phyloP scores from a whole-genome alignment of 2,113 vertebrate genomes.

The Scophthalmus maximus region DNA sequence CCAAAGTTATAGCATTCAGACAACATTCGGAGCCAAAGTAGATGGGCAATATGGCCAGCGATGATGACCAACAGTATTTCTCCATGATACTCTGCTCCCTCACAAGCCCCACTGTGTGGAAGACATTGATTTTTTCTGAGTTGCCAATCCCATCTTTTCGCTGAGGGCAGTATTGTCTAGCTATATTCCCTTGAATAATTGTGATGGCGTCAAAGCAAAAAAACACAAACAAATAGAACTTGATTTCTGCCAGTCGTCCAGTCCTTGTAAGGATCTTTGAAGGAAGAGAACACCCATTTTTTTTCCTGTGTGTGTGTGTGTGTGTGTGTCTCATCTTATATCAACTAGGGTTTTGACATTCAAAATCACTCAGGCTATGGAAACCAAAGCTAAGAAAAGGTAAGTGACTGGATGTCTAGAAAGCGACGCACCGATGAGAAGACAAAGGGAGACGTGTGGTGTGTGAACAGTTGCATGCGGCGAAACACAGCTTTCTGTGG shows the following conservation, averaged over 20 bases:
- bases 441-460: slow-evolving; percentile 29
- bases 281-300: neutral
- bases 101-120: slow-evolving; percentile 45
- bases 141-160: slow-evolving; percentile 55
- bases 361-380: slow-evolving; percentile 21
- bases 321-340: slow-evolving; percentile 5
- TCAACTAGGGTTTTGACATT: slow-evolving; percentile 28
- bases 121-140: slow-evolving; percentile 68
- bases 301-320: too few species aligned
- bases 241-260: slow-evolving; percentile 25
- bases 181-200: slow-evolving; percentile 52
- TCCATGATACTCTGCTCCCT: slow-evolving; percentile 55
- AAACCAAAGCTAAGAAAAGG: slow-evolving; percentile 27
- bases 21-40: slow-evolving; percentile 60
- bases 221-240: slow-evolving; percentile 26
- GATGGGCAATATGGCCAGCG: slow-evolving; percentile 55
- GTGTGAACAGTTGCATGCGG: slow-evolving; percentile 36
- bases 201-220: slow-evolving; percentile 49
- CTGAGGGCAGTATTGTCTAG: slow-evolving; percentile 61
- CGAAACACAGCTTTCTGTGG: slow-evolving; percentile 48
- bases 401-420: slow-evolving; percentile 19
- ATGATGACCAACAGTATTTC: slow-evolving; percentile 59
- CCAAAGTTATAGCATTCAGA: slow-evolving; percentile 46
- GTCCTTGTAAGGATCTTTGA: neutral
- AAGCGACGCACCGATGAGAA: slow-evolving; percentile 38